Conservation (phyloP, 2,113 vertebrate genomes). For the Ceyx melanurus region DNA sequence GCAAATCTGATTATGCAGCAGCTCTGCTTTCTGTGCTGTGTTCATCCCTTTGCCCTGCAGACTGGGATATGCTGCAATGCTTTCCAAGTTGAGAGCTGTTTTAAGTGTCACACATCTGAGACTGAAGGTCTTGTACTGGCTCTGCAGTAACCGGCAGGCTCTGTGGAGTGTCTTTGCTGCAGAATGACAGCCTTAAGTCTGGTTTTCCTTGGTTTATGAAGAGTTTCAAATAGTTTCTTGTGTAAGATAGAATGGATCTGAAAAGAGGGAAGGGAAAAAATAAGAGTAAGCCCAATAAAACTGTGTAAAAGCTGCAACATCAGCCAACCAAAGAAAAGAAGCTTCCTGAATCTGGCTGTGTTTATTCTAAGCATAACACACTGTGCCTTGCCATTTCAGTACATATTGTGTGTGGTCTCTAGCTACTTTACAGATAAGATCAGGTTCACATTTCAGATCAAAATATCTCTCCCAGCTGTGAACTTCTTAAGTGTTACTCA, state of each 20-base stretch:
- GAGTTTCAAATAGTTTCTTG: neutral
- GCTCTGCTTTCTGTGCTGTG: neutral
- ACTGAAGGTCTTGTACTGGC: neutral
- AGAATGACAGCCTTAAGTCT: neutral
- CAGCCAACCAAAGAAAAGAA: neutral
- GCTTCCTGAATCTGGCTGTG: neutral
- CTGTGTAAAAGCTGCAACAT: neutral
- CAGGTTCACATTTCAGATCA: neutral
- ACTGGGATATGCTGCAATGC: neutral
- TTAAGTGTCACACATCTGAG: neutral
- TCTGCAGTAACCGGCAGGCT: neutral
- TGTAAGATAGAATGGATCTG: neutral
- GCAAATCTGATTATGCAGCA: neutral
- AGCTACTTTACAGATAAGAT: conserved; percentile 10
- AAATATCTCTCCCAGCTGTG: neutral
- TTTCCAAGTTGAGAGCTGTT: neutral
- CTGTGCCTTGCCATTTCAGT: neutral
- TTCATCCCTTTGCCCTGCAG: neutral
- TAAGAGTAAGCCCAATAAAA: neutral
- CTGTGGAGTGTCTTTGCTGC: neutral
- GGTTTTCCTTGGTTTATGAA: neutral
- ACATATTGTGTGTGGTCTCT: neutral
- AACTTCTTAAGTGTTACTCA: neutral
- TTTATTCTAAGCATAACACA: neutral
- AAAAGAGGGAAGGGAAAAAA: neutral